Evolutionary conservation across 1,140 invertebrate genomes (phyloP), one percentile per base, ranked within the genome.

Genomic region (Physella acuta): DNA sequence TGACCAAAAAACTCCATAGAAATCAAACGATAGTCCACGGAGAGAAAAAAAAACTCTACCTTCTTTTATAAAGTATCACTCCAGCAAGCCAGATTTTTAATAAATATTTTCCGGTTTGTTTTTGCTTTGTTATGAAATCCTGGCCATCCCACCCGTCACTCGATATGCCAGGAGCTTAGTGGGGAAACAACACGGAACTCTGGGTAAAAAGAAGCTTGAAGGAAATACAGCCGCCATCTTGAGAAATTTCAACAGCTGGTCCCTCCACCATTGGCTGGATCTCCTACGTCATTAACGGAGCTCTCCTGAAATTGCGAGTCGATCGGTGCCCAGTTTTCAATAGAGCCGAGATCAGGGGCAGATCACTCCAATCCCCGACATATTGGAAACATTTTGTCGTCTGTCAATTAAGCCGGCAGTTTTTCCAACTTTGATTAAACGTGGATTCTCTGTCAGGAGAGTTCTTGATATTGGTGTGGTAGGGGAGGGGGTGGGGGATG

Each of bases 301-400:
- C 60, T 63, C 60, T 63, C 28, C n/a, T 5, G 37, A 51, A 24
- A 8, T 24, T 8, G 28, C 8, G 28, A 20, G 20, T 8, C 8
- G 31, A 20, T n/a, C n/a, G n/a, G n/a, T n/a, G n/a, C n/a, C n/a
- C n/a, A n/a, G n/a, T n/a, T n/a, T n/a, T n/a, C n/a, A n/a, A n/a
- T n/a, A n/a, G n/a, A n/a, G n/a, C n/a, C n/a, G n/a, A n/a, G n/a
- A n/a, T n/a, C n/a, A n/a, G n/a, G n/a, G n/a, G n/a, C n/a, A n/a
- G n/a, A n/a, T n/a, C n/a, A n/a, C n/a, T n/a, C n/a, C n/a, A n/a
- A n/a, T 24, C 14, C 14, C 33, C 4, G 60, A 14, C 2, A 63
- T 63, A 63, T 63, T 63, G 56, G 60, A 55, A 55, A 51, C 44
- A 63, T 51, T 63, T 63, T 44, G 60, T 49, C 60, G 36, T 63